Base-by-base conservation (phyloP, 2,113 vertebrate species). In the Prunella himalayana region DNA sequence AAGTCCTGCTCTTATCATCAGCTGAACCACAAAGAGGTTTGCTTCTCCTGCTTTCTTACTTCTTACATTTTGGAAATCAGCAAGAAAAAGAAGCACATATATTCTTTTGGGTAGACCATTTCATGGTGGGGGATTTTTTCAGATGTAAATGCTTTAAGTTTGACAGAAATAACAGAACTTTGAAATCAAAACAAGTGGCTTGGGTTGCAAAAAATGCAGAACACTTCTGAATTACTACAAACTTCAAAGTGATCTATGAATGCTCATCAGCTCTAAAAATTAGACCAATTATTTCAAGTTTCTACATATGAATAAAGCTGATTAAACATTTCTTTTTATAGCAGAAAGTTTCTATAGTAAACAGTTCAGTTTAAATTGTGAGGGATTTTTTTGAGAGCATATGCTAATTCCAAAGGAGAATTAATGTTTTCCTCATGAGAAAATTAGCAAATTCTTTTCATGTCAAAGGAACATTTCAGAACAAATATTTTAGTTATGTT, bases 401-500 rank as follows among this genome's bases (percentile, higher is more conserved):
- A 87, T 91, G 69, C 53, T 89, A 95, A 95, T 94, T 88, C 49
- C 53, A 90, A 21, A 49, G 31, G 50, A 95, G 59, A 94, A 86
- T 82, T 21, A 81, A 84, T 66, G 20, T 63, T 35, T 91, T 84
- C 71, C 91, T 90, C 94, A 64, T 13, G 72, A 93, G 94, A 92
- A 95, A 93, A 95, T 91, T 84, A 95, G 85, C 60, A 94, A 92
- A 93, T 91, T 86, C 86, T 95, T 96, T 95, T 96, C 92, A 97
- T 95, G 92, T 97, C 92, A 94, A 94, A 92, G 60, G 76, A 94
- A 88, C 71, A 96, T 91, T 96, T 97, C 88, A 91, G 94, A 95
- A 96, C 88, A 97, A 95, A 95, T 96, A 97, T 89, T 92, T 95
- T 92, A 92, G 86, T 95, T 94, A 90, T 96, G 88, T 96, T 96